Conservation (phyloP, 2,888 invertebrate genomes). For the Chrysopilus asiliformis region DNA sequence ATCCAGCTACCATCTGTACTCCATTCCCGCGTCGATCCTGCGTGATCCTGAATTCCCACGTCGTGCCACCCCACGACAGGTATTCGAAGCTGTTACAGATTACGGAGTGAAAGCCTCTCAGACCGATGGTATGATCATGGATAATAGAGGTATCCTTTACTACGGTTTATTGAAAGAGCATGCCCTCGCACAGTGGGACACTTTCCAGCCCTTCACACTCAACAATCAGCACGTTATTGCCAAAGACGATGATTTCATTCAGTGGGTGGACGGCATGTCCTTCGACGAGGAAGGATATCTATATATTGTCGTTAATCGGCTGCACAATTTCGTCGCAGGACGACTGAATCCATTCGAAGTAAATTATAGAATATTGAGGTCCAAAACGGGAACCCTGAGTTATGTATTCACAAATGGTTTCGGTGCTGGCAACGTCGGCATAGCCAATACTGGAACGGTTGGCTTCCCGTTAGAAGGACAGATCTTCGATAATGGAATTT, state of each 20-base stretch:
- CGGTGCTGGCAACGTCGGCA: constrained; percentile 18
- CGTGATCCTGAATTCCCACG: constrained; percentile 40
- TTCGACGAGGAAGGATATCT: constrained; percentile 52
- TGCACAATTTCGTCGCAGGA: constrained; percentile 51
- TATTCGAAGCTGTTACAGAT: constrained; percentile 38
- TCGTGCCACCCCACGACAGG: constrained; percentile 24
- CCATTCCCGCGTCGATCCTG: constrained; percentile 47
- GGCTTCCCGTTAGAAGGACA: constrained; percentile 16
- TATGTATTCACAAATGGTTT: constrained; percentile 42
- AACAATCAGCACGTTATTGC: constrained; percentile 50
- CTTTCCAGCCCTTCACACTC: constrained; percentile 40
- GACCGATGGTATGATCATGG: constrained; percentile 64
- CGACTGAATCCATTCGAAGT: constrained; percentile 43
- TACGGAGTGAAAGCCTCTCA: constrained; percentile 52
- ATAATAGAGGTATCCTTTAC: constrained; percentile 52
- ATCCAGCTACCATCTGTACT: constrained; percentile 52
- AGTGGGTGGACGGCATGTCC: constrained; percentile 52
- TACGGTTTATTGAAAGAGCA: constrained; percentile 55
- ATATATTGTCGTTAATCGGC: constrained; percentile 52
- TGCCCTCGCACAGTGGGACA: constrained; percentile 58
- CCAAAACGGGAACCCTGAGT: constrained; percentile 45
- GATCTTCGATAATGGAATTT: constrained; percentile 17
- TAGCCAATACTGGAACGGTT: constrained; percentile 11
- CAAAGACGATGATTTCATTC: constrained; percentile 50
- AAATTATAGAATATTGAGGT: constrained; percentile 54